These are phyloP conservation scores for Mastigias papua DNA, from an alignment of 30 jellyfish, hydroid and myxozoan genomes.

Conservation along the genomic window DNA sequence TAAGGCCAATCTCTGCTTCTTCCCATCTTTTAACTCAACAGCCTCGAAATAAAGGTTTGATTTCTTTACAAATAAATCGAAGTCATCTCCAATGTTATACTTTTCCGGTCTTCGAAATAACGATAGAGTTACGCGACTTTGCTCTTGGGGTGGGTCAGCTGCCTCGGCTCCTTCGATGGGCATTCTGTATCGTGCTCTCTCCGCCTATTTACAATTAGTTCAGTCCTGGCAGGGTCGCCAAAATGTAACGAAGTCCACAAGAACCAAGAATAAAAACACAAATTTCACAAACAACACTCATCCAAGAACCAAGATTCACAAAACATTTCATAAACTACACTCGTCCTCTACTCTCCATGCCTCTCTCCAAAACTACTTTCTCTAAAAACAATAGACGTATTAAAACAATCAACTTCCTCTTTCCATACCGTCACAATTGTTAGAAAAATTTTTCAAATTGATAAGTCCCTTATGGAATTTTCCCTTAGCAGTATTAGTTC, in stretches of 20 bases:
- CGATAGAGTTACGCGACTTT: background rate
- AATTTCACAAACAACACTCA: too few species aligned
- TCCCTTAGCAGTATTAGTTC: too few species aligned
- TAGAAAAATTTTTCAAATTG: too few species aligned
- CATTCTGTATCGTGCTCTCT: background rate
- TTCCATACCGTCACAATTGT: too few species aligned
- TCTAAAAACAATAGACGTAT: too few species aligned
- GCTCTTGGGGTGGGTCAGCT: background rate
- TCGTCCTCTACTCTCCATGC: too few species aligned
- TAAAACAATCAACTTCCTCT: too few species aligned
- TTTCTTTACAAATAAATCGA: slow-evolving; percentile 40
- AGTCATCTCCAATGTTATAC: slow-evolving; percentile 53
- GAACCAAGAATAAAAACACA: too few species aligned
- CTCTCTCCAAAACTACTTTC: too few species aligned
- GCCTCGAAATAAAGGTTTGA: slow-evolving; percentile 36
- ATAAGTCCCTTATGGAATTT: too few species aligned
- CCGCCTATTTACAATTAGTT: background rate
- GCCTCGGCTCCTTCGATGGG: slow-evolving; percentile 6
- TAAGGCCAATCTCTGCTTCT: slow-evolving; percentile 31
- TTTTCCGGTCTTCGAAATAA: slow-evolving; percentile 45
- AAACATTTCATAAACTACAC: too few species aligned
- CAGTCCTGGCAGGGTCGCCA: slow-evolving; percentile 27
- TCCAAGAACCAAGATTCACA: too few species aligned
- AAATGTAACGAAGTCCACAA: slow-evolving; percentile 8
- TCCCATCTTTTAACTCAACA: slow-evolving; percentile 22